Evolutionary conservation across 1,140 invertebrate genomes (phyloP).

Genomic region (Drosophila willistoni): DNA sequence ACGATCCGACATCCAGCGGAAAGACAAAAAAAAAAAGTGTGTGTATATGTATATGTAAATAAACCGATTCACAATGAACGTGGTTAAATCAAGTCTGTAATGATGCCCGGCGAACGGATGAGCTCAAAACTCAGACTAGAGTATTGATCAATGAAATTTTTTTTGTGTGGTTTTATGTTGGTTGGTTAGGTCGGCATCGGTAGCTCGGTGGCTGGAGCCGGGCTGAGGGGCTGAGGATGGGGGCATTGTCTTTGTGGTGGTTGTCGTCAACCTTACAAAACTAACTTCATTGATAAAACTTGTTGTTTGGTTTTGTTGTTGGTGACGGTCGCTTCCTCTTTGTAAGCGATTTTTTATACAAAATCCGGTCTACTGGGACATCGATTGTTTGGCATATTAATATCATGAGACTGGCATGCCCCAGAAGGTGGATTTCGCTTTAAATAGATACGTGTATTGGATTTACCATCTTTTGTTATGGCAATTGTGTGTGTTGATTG

Average conservation of each 20-base stretch:
- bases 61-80: conserved; percentile 43
- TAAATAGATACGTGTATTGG: conserved; percentile 20
- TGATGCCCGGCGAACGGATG: conserved; percentile 52
- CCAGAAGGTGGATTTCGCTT: conserved; percentile 42
- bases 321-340: conserved; percentile 64
- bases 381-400: conserved; percentile 28
- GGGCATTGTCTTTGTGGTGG: conserved; percentile 52
- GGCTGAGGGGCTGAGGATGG: not conserved
- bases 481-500: too few species aligned
- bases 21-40: conserved; percentile 20
- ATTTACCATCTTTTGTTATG: conserved; percentile 10
- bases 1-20: conserved; percentile 34
- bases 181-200: conserved; percentile 32
- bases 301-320: conserved; percentile 54
- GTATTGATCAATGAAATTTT: conserved; percentile 57
- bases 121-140: conserved; percentile 15
- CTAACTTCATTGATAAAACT: conserved; percentile 73
- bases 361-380: conserved; percentile 51
- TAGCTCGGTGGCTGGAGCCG: not conserved
- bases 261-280: conserved; percentile 49
- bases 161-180: conserved; percentile 60
- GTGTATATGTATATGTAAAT: conserved; percentile 30
- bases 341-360: conserved; percentile 69
- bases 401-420: conserved; percentile 62
- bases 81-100: conserved; percentile 53